Evolutionary conservation across 53 echinoderm and acorn worm species (phyloP).

Genomic region (Henricia sp.): DNA sequence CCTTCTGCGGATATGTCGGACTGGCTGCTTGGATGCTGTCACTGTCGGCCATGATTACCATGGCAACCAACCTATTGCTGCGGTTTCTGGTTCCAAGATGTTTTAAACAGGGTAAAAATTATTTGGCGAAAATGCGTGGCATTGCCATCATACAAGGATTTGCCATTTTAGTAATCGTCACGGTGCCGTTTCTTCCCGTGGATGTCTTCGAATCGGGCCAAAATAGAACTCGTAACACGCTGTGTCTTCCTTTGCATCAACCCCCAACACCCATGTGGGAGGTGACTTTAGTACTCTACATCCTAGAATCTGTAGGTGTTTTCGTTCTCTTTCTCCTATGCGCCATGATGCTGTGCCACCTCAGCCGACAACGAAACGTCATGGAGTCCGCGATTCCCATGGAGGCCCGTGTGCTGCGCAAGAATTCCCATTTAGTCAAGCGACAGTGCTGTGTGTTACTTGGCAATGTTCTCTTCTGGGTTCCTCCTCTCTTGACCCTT

Average conservation of each 20-base stretch:
- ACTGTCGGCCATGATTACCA: slow-evolving; percentile 80
- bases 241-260: slow-evolving; percentile 82
- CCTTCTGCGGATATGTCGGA: slow-evolving; percentile 83
- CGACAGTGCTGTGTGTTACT: slow-evolving; percentile 80
- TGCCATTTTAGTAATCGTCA: slow-evolving; percentile 53
- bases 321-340: slow-evolving; percentile 70
- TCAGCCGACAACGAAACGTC: slow-evolving; percentile 75
- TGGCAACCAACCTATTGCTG: slow-evolving; percentile 81
- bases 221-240: slow-evolving; percentile 51
- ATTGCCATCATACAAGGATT: slow-evolving; percentile 70
- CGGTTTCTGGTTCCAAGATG: slow-evolving; percentile 70
- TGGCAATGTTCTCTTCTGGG: slow-evolving; percentile 73
- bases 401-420: slow-evolving; percentile 86
- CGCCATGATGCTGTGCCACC: slow-evolving; percentile 75
- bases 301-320: slow-evolving; percentile 71
- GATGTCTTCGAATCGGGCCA: slow-evolving; percentile 64
- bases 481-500: slow-evolving; percentile 77
- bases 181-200: slow-evolving; percentile 82
- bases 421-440: slow-evolving; percentile 83
- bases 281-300: slow-evolving; percentile 72
- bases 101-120: slow-evolving; percentile 80
- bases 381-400: slow-evolving; percentile 79
- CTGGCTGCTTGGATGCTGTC: slow-evolving; percentile 63
- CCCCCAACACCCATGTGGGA: slow-evolving; percentile 66
- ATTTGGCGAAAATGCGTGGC: slow-evolving; percentile 68